These are phyloP conservation scores for Euwallacea fornicatus DNA, from an alignment of 1,140 invertebrate genomes.

Conservation along the genomic window DNA sequence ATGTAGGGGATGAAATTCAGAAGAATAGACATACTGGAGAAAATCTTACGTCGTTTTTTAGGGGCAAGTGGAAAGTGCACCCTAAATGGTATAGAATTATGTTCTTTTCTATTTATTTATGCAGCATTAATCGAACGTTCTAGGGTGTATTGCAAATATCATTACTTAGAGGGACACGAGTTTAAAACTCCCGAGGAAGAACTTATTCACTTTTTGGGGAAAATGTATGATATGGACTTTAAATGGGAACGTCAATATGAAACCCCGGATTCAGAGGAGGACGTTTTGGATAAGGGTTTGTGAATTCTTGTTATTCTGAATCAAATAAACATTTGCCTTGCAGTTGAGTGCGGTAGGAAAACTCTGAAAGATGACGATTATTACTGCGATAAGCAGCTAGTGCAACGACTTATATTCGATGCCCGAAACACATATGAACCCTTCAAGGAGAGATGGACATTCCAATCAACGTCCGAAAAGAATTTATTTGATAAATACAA, in stretches of 20 bases:
- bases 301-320: slow-evolving; percentile 38
- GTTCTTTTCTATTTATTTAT: background rate
- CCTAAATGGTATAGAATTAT: slow-evolving; percentile 71
- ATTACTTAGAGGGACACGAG: slow-evolving; percentile 73
- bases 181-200: slow-evolving; percentile 73
- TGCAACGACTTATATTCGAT: slow-evolving; percentile 84
- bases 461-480: slow-evolving; percentile 55
- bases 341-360: slow-evolving; percentile 55
- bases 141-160: slow-evolving; percentile 85
- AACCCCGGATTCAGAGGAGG: slow-evolving; percentile 46
- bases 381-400: slow-evolving; percentile 82
- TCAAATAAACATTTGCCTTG: slow-evolving; percentile 54
- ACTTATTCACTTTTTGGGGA: slow-evolving; percentile 71
- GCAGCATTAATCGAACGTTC: slow-evolving; percentile 24
- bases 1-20: slow-evolving; percentile 70
- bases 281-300: too few species aligned
- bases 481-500: slow-evolving; percentile 65
- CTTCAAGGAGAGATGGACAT: slow-evolving; percentile 63
- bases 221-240: slow-evolving; percentile 61
- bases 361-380: slow-evolving; percentile 69
- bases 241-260: slow-evolving; percentile 60
- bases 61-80: slow-evolving; percentile 81
- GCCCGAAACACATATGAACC: slow-evolving; percentile 76
- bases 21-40: slow-evolving; percentile 65
- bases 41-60: slow-evolving; percentile 69